phyloP scores from a whole-genome alignment of 2,888 invertebrate genomes.

The Cantharis nigra region DNA sequence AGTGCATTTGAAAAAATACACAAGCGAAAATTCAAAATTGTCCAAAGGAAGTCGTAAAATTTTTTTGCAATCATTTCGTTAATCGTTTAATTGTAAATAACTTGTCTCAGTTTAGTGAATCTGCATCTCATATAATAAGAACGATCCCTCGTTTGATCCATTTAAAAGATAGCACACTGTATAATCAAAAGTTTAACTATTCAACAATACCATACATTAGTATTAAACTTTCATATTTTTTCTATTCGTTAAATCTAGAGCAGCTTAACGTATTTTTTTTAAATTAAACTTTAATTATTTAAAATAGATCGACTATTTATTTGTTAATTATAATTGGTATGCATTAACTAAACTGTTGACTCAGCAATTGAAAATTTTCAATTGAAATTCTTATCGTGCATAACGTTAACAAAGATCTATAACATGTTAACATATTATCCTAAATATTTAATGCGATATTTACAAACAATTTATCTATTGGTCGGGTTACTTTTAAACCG shows the following conservation, averaged over 20 bases:
- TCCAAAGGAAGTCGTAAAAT: not conserved
- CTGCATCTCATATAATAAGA: not conserved
- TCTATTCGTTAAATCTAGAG: not conserved
- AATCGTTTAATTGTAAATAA: not conserved
- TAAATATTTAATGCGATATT: not conserved
- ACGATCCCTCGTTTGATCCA: not conserved
- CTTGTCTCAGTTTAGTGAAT: not conserved
- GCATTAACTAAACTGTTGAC: not conserved
- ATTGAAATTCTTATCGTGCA: not conserved
- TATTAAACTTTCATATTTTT: not conserved
- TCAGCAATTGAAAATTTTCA: slow-evolving; percentile 2
- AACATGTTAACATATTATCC: not conserved
- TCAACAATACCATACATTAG: not conserved
- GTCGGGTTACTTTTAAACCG: not conserved
- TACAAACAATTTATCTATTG: not conserved
- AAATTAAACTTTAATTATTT: not conserved
- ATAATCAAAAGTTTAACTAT: not conserved
- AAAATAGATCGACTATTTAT: not conserved
- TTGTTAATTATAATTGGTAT: not conserved
- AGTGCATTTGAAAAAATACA: no score
- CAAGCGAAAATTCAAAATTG: no score
- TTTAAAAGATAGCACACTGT: not conserved
- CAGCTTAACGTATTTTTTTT: not conserved
- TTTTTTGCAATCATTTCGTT: not conserved
- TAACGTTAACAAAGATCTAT: not conserved